Evolutionary conservation across 2,113 vertebrate species (phyloP).

Genomic region (Psittacara wagleri): DNA sequence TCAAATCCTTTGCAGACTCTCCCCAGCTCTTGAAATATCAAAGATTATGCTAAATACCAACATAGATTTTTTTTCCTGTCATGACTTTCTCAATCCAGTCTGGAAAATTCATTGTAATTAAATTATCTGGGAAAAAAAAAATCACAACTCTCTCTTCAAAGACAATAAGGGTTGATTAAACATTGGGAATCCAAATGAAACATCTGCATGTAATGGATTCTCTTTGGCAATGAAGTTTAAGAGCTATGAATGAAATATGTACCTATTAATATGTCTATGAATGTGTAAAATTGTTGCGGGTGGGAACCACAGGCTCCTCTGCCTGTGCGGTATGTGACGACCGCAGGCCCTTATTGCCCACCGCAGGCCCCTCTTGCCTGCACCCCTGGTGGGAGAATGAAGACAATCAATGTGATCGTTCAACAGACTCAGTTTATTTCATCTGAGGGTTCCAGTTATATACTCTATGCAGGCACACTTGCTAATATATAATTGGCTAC

Average conservation of each 20-base stretch:
- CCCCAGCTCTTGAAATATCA: neutral
- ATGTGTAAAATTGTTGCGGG: neutral
- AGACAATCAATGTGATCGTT: no score
- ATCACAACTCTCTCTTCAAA: conserved; percentile 1
- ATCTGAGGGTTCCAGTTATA: no score
- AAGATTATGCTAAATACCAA: neutral
- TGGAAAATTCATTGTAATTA: conserved; percentile 30
- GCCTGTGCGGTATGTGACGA: no score
- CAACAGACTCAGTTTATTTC: no score
- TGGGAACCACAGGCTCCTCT: no score
- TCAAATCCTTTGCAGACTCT: neutral
- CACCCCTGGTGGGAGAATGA: no score
- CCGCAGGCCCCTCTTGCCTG: no score
- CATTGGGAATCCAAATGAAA: conserved; percentile 39
- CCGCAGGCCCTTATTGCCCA: no score
- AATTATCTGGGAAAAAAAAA: conserved; percentile 29
- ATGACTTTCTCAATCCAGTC: conserved; percentile 27
- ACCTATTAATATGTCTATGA: neutral
- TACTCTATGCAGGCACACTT: no score
- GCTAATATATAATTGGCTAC: no score
- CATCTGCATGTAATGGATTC: conserved; percentile 7
- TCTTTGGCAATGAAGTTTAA: conserved; percentile 23
- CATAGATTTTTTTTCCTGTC: neutral
- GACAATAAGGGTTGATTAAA: conserved; percentile 35
- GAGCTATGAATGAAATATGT: neutral